Evolutionary conservation across 2,888 invertebrate genomes (phyloP), one percentile per base, ranked within the genome.

Genomic region (Tholera decimalis): DNA sequence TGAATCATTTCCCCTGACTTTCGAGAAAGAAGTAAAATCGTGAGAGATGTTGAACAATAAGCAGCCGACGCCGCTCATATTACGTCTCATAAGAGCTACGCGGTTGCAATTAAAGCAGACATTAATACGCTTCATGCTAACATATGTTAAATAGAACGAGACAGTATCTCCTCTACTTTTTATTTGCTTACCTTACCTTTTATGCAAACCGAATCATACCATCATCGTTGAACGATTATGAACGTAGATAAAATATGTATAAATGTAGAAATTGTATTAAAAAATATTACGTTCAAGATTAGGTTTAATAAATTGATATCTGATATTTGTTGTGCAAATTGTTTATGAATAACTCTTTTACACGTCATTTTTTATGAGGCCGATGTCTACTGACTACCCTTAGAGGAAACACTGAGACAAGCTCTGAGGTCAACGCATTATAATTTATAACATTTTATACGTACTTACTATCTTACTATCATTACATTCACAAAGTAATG

Each of bases 21-120:
- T 94, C 93, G 88, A 91, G 87, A 75, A 77, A 66, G 85, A 84
- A 89, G 94, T 93, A 94, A 94, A 93, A 94, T 89, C 94, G 94
- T 94, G 94, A 86, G 94, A 94, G 81, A 68, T 51, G 53, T 71
- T 60, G 73, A 89, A 93, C 92, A 93, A 93, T 93, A 88, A 90
- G 79, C 63, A 60, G 67, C 65, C 76, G 66, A 71, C 63, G 59
- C 49, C 69, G 68, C 74, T 66, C 79, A 73, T 83, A 80, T 83
- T 77, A 83, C 76, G 71, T 79, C 58, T 77, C 78, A 73, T 79
- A 83, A 66, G 63, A 81, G 65, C 71, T 69, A 57, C 69, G 50
- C 54, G 50, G 51, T 66, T 59, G 61, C 65, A 81, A 81, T 76
- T 79, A 81, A 51, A 54, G 56, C 51, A 62, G 64, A 75, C 59